Percentiles rank a stretch among this genome's conserved stretches.
phyloP scores from a whole-genome alignment of 2,888 invertebrate genomes.

The Dolichomitus sp. region DNA sequence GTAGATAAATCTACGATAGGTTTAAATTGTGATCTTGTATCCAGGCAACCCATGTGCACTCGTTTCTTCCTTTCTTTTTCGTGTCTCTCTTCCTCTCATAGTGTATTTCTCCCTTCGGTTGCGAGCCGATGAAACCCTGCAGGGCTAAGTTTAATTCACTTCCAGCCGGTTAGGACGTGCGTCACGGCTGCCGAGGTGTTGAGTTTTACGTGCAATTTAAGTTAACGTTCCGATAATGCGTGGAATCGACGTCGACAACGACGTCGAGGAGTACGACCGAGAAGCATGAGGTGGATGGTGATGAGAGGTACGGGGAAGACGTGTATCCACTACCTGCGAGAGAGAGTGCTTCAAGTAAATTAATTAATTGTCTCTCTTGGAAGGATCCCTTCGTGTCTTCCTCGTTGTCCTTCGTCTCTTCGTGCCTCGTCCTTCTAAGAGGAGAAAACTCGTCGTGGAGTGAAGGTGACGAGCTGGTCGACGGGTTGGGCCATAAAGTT shows the following conservation, averaged over 20 bases:
- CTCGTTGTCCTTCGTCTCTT: slow-evolving; percentile 1
- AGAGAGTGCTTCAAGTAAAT: slow-evolving; percentile 54
- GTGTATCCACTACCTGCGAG: slow-evolving; percentile 47
- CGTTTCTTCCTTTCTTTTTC: slow-evolving; percentile 1
- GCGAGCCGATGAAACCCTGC: slow-evolving; percentile 24
- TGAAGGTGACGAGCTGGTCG: slow-evolving; percentile 49
- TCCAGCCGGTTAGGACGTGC: slow-evolving; percentile 55
- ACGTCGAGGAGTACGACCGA: slow-evolving; percentile 14
- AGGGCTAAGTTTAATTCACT: slow-evolving; percentile 74
- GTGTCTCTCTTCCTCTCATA: background rate
- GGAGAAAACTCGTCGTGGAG: slow-evolving; percentile 40
- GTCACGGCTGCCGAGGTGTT: slow-evolving; percentile 11
- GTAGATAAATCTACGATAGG: background rate
- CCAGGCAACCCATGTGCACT: slow-evolving; percentile 5
- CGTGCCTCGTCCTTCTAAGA: slow-evolving; percentile 26
- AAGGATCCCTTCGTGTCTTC: slow-evolving; percentile 16
- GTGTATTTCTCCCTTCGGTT: slow-evolving; percentile 2
- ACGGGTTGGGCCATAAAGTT: slow-evolving; percentile 56
- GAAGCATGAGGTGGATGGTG: slow-evolving; percentile 11
- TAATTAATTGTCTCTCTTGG: slow-evolving; percentile 64
- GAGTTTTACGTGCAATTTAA: slow-evolving; percentile 75
- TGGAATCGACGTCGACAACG: slow-evolving; percentile 63
- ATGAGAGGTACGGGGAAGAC: slow-evolving; percentile 19
- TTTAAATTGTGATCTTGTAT: background rate
- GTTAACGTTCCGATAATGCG: slow-evolving; percentile 73